Evolutionary conservation across 2,113 vertebrate species (phyloP).

Genomic region (Alexandromys fortis): DNA sequence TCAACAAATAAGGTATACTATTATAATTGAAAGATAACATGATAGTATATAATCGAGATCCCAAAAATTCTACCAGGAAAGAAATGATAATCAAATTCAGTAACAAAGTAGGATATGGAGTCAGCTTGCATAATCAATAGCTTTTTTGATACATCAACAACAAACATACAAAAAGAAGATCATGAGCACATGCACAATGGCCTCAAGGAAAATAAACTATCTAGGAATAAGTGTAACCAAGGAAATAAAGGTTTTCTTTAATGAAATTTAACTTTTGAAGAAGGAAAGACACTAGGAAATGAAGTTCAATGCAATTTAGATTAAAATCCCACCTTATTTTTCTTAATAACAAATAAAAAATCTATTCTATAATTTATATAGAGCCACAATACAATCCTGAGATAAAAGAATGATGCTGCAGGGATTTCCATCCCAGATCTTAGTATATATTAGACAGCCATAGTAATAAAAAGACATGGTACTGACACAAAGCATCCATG

Average conservation of each 20-base stretch:
- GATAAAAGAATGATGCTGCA: background rate
- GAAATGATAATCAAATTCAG: background rate
- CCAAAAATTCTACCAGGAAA: background rate
- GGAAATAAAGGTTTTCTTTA: background rate
- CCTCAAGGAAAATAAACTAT: background rate
- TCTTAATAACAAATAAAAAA: background rate
- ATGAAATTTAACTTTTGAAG: background rate
- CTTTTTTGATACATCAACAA: background rate
- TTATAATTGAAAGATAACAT: background rate
- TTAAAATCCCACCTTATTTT: background rate
- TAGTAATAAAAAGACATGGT: background rate
- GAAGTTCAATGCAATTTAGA: background rate
- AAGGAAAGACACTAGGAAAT: background rate
- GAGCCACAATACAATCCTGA: too few species aligned
- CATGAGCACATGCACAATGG: background rate
- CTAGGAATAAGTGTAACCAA: background rate
- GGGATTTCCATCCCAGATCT: background rate
- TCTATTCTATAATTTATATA: background rate
- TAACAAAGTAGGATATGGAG: background rate
- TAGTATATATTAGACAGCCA: background rate
- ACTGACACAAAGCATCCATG: background rate
- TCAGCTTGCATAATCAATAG: background rate
- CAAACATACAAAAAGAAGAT: background rate
- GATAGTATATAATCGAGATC: background rate
- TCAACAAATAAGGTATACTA: background rate